Evolutionary conservation across 2,888 invertebrate species (phyloP).

Genomic region (Tipula vernalis): DNA sequence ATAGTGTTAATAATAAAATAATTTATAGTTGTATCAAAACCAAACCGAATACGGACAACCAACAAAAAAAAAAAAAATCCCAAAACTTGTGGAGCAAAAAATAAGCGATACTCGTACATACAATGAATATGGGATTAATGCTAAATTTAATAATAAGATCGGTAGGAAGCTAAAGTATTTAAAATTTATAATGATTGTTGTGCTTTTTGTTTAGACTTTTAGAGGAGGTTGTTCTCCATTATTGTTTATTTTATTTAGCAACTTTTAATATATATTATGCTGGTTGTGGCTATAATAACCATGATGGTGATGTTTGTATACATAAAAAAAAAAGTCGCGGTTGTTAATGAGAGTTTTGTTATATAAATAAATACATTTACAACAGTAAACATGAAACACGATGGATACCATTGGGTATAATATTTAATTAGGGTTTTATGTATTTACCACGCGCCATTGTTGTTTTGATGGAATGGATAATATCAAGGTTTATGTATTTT

Average conservation of each 20-base stretch:
- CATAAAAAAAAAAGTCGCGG: neutral
- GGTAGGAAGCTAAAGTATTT: neutral
- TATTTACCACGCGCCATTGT: neutral
- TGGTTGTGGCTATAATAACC: neutral
- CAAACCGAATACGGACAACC: neutral
- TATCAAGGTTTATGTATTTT: neutral
- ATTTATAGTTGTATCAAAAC: neutral
- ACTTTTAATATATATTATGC: neutral
- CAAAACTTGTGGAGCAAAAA: neutral
- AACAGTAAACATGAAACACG: neutral
- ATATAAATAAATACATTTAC: neutral
- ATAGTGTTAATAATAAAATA: neutral
- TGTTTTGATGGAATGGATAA: neutral
- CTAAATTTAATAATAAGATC: neutral
- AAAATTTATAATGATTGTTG: neutral
- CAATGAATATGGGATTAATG: neutral
- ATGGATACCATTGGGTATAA: neutral
- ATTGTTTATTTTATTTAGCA: neutral
- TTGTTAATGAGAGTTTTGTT: neutral
- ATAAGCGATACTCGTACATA: neutral
- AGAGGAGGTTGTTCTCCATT: neutral
- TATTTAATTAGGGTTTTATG: neutral
- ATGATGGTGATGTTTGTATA: neutral
- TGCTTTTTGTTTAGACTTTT: neutral
- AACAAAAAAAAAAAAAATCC: neutral